Conservation (phyloP, 2,797 vertebrate genomes). For the Bradypus variegatus region DNA sequence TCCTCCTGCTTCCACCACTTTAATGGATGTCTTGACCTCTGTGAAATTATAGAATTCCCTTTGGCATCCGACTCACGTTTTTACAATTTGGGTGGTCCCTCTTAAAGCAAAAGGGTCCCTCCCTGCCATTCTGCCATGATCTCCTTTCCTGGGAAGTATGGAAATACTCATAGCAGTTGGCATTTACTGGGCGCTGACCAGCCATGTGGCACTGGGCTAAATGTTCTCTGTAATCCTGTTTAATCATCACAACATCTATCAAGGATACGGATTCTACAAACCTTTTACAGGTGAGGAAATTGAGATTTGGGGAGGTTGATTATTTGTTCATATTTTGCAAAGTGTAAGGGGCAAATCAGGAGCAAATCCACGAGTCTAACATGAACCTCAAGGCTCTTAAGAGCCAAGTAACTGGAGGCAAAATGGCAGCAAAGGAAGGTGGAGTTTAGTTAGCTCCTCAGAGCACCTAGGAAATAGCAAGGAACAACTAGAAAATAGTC, state of each 20-base stretch:
- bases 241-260: background rate
- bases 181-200: background rate
- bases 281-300: background rate
- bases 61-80: background rate
- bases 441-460: too few species aligned
- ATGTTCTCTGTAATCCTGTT: background rate
- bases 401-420: background rate
- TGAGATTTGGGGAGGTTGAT: background rate
- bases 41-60: background rate
- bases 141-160: background rate
- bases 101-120: background rate
- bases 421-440: too few species aligned
- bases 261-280: background rate
- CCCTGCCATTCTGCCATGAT: background rate
- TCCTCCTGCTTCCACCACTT: background rate
- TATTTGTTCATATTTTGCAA: background rate
- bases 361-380: background rate
- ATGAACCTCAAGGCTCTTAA: background rate
- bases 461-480: too few species aligned
- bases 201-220: background rate
- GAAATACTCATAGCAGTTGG: background rate
- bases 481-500: too few species aligned
- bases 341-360: background rate
- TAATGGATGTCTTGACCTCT: background rate
- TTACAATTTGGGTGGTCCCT: background rate